phyloP scores from a whole-genome alignment of 2,113 vertebrate species.

The Bettongia penicillata region DNA sequence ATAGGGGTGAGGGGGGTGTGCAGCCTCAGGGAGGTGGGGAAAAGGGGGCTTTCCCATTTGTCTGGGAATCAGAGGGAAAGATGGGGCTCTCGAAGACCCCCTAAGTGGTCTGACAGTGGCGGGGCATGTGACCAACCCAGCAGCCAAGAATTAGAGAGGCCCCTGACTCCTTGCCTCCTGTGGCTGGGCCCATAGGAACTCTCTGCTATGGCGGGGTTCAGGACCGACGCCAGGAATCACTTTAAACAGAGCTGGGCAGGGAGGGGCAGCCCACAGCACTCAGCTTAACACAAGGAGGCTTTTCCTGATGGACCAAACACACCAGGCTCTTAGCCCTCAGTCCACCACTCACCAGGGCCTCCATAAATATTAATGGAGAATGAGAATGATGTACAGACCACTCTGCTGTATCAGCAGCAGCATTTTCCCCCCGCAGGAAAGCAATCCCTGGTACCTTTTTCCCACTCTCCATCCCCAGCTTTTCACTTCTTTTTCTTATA shows the following conservation, averaged over 20 bases:
- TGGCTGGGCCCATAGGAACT: not conserved
- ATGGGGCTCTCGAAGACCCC: not conserved
- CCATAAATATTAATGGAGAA: constrained; percentile 13
- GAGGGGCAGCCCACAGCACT: not conserved
- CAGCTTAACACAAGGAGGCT: not conserved
- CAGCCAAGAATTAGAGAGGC: not conserved
- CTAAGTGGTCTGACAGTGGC: not conserved
- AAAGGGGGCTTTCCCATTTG: not conserved
- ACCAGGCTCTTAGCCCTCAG: not conserved
- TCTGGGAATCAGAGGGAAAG: not conserved
- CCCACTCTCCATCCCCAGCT: not conserved
- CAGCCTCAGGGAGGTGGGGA: not conserved
- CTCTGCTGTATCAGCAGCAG: not conserved
- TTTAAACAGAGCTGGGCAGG: constrained; percentile 37
- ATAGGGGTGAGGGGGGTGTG: not conserved
- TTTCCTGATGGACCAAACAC: constrained; percentile 10
- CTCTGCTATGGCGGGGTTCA: not conserved
- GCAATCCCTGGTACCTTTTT: not conserved
- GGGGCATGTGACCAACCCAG: not conserved
- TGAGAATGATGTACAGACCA: not conserved
- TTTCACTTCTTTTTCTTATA: not conserved
- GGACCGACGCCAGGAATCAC: constrained; percentile 22
- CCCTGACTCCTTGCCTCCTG: not conserved
- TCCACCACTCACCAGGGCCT: not conserved
- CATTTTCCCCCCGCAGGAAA: not conserved